phyloP scores from a whole-genome alignment of 1,140 invertebrate species.

The Catajapyx aquilonaris region DNA sequence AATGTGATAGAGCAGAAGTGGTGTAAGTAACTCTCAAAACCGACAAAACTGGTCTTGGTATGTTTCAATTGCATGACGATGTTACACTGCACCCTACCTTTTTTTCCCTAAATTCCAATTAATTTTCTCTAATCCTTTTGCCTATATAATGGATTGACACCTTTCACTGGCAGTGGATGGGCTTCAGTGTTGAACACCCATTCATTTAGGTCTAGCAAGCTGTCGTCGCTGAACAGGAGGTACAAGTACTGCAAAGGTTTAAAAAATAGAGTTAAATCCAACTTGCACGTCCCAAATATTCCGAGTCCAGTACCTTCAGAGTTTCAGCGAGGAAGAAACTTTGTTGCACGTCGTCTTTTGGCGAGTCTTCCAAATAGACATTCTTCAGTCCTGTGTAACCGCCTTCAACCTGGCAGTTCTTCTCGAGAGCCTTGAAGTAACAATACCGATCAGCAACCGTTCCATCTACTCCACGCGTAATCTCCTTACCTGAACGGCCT shows the following conservation, averaged over 20 bases:
- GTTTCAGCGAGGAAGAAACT: constrained; percentile 99
- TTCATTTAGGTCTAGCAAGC: constrained; percentile 31
- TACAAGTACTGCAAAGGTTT: constrained; percentile 37
- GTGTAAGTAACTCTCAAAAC: too few relatives aligned
- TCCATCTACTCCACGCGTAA: neutral
- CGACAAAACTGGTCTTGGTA: too few relatives aligned
- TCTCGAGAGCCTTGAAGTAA: constrained; percentile 61
- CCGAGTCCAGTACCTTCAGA: constrained; percentile 78
- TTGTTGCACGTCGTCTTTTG: constrained; percentile 94
- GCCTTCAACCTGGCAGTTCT: constrained; percentile 71
- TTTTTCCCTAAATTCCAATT: too few relatives aligned
- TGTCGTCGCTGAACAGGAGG: constrained; percentile 37
- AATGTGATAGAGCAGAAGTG: too few relatives aligned
- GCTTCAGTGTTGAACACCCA: constrained; percentile 46
- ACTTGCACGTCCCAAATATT: too few relatives aligned
- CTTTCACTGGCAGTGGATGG: too few relatives aligned
- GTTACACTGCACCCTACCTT: too few relatives aligned
- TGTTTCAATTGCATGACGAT: too few relatives aligned
- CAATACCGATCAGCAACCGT: constrained; percentile 8
- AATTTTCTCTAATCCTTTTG: too few relatives aligned
- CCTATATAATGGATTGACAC: constrained; percentile 54
- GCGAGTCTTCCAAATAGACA: constrained; percentile 65
- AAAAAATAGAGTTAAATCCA: neutral
- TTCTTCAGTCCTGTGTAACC: constrained; percentile 88
- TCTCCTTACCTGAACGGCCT: constrained; percentile 59